Evolutionary conservation across 2,888 invertebrate species (phyloP), one percentile per base, ranked within the genome.

Genomic region (Tiliacea aurago): DNA sequence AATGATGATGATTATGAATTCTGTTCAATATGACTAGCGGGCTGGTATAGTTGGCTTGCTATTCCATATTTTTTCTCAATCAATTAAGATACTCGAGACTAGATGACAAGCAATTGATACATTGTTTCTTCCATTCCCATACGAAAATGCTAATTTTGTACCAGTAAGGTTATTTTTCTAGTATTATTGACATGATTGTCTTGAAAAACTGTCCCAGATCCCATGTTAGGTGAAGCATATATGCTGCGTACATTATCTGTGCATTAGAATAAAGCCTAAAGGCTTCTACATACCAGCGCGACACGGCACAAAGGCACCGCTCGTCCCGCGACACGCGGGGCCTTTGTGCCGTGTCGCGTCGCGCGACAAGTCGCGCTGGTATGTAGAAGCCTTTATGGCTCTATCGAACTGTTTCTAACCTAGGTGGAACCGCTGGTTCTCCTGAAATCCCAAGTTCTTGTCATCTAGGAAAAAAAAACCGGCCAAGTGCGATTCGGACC

Each of bases 41-140:
- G 4, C 23, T n/a, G 28, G 1, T 49, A 43, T 37, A 28, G 28
- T 41, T 11, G 28, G 5, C n/a, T 33, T 4, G 6, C 18, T 47
- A 13, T 9, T 53, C 20, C 20, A 61, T 23, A 47, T 47, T n/a
- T 37, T 37, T 37, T 2, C 6, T 37, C 37, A 2, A 37, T 37
- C 6, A 37, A 51, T 80, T 47, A 23, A 61, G n/a, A 61, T 45
- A 61, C 47, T 43, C 49, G 41, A 49, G 37, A 23, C 59, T 7
- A 68, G 81, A 53, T 59, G 78, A 81, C 78, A 77, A 77, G 37
- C 45, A 68, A 68, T 81, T 55, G 64, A 77, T 59, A 49, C 76
- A 81, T 77, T 76, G 81, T 64, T 69, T 77, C 64, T 64, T 45
- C 37, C 47, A 77, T 77, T 77, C 76, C 81, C 77, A 80, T 80